phyloP scores from a whole-genome alignment of 2,797 vertebrate genomes.

The Dendrocincla tyrannina region DNA sequence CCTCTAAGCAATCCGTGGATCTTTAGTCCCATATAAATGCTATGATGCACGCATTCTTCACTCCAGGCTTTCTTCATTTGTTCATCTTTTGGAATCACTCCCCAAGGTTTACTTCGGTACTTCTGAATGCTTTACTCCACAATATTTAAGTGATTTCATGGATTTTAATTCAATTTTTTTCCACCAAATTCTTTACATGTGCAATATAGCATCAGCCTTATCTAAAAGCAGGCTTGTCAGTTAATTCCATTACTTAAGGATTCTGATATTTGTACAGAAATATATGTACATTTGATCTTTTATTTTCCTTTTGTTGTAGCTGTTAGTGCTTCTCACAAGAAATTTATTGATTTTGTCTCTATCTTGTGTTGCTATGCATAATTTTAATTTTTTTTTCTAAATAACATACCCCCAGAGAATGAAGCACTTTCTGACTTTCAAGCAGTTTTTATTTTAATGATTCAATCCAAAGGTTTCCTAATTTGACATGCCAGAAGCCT shows the following conservation, averaged over 20 bases:
- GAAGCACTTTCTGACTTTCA: neutral
- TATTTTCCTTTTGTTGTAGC: neutral
- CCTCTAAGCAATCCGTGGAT: neutral
- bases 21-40: neutral
- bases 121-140: neutral
- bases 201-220: neutral
- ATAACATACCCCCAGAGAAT: neutral
- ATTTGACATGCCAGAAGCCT: neutral
- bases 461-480: neutral
- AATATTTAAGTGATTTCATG: neutral
- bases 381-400: neutral
- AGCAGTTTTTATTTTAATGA: neutral
- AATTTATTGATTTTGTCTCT: neutral
- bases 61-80: neutral
- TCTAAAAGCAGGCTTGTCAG: neutral
- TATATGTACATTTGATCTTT: neutral
- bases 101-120: neutral
- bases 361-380: neutral
- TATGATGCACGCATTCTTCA: neutral
- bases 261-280: neutral
- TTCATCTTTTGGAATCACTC: neutral
- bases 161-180: neutral
- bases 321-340: neutral
- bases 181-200: neutral
- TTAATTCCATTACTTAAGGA: neutral